Base-by-base conservation (phyloP, 2,797 vertebrate species). In the Philypnodon macrostomus region DNA sequence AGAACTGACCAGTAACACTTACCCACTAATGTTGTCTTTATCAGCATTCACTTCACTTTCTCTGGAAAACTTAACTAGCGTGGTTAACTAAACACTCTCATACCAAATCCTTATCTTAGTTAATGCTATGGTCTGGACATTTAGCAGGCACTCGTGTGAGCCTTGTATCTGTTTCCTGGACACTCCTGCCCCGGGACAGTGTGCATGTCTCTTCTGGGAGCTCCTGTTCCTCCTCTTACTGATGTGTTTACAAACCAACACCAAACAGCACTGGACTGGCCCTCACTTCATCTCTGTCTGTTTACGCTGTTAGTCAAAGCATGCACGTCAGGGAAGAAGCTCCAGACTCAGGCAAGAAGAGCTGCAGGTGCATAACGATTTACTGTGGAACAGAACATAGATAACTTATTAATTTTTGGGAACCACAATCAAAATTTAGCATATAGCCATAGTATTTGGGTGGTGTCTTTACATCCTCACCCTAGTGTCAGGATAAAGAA, bases 191-290 rank as follows among this genome's bases (percentile, higher is more conserved):
- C 53, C 37, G 34, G 66, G 61, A 72, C 45, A 70, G 67, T 48
- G 29, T 38, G 58, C 61, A 37, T 39, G 58, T 80, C 76, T 77
- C 60, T 60, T 70, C 67, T 53, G 71, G 73, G 81, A 86, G 67
- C 80, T 85, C 65, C 66, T 82, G 57, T 69, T 84, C 67, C 67
- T 68, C 72, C 67, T 82, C 77, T 76, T 71, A 68, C 67, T 66
- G 65, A 73, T 69, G 51, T 89, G 85, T 89, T 89, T 88, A 89
- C 82, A 87, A 73, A 81, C 66, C 50, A 64, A 44, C 40, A 80
- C 63, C 77, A 74, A 82, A 76, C 73, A 67, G 48, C 67, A 60
- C 53, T 67, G 77, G 75, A 81, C 79, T 69, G 58, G 68, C 68
- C 71, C 53, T 55, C 53, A 70, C 72, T 71, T 70, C 64, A 57